These are phyloP conservation scores for Mimas tiliae DNA, from an alignment of 2,888 invertebrate genomes.

Conservation along the genomic window DNA sequence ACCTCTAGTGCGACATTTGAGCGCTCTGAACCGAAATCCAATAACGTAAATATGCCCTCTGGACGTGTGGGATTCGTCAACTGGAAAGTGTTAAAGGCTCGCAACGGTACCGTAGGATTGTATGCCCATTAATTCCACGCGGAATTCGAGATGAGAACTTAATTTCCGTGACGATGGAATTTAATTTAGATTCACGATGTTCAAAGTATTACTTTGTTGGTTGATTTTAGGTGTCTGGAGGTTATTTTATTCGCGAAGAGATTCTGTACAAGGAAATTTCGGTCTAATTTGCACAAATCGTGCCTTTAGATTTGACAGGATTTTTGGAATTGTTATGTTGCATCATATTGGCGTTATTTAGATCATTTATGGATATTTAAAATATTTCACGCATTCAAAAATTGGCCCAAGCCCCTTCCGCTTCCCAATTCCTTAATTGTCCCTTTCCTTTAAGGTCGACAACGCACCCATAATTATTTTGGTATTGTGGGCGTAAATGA, in stretches of 20 bases:
- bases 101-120: constrained; percentile 10
- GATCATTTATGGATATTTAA: too few relatives aligned
- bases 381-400: too few relatives aligned
- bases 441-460: too few relatives aligned
- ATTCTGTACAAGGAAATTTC: not conserved
- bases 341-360: too few relatives aligned
- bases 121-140: not conserved
- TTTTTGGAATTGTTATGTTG: too few relatives aligned
- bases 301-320: not conserved
- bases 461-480: too few relatives aligned
- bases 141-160: constrained; percentile 15
- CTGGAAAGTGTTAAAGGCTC: constrained; percentile 25
- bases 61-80: constrained; percentile 9
- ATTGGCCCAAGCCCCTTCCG: too few relatives aligned
- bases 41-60: constrained; percentile 52
- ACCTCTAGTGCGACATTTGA: constrained; percentile 55
- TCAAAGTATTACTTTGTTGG: not conserved
- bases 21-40: constrained; percentile 49
- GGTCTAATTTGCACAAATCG: too few relatives aligned
- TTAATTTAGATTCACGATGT: constrained; percentile 17
- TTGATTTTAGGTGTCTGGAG: not conserved
- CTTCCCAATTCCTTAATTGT: too few relatives aligned
- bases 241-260: not conserved
- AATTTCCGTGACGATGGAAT: constrained; percentile 13
- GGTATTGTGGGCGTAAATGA: too few relatives aligned